Evolutionary conservation across 92 coral and sea anemone species (phyloP).

Genomic region (Porites lobata): DNA sequence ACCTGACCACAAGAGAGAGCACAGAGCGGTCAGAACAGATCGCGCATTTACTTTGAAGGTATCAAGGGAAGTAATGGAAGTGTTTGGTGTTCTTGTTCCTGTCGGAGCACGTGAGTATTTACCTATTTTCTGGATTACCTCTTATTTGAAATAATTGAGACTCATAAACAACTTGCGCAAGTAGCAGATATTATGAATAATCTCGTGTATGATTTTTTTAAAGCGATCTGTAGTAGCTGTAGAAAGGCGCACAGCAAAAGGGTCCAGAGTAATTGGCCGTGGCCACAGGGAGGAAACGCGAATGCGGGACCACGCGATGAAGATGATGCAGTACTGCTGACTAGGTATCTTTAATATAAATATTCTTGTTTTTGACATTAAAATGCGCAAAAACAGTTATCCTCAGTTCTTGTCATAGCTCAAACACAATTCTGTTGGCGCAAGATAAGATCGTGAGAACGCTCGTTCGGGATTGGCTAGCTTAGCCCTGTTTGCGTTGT

Average conservation of each 20-base stretch:
- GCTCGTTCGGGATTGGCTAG: conserved; percentile 15
- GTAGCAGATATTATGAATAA: conserved; percentile 4
- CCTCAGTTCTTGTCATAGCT: conserved; percentile 6
- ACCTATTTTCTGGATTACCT: neutral
- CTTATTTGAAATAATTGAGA: conserved; percentile 18
- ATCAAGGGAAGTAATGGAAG: conserved; percentile 59
- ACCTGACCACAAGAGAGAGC: conserved; percentile 68
- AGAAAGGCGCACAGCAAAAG: conserved; percentile 52
- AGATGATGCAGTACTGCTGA: neutral
- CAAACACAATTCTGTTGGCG: conserved; percentile 7
- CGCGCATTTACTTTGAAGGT: conserved; percentile 41
- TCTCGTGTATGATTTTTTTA: conserved; percentile 9
- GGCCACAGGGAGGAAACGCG: conserved; percentile 25
- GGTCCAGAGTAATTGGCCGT: conserved; percentile 32
- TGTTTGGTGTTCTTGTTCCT: conserved; percentile 66
- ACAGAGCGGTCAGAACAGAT: conserved; percentile 56
- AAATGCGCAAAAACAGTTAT: conserved; percentile 1
- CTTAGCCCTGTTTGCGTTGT: conserved; percentile 15
- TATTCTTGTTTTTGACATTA: conserved; percentile 1
- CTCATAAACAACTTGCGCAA: conserved; percentile 14
- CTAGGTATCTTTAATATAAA: conserved; percentile 22
- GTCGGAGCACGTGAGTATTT: conserved; percentile 68
- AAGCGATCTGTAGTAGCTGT: conserved; percentile 50
- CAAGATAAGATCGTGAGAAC: conserved; percentile 17
- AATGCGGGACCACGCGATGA: conserved; percentile 9